Evolutionary conservation across 35 echinoderm and acorn worm species (phyloP), one percentile per base, ranked within the genome.

Genomic region (Strongylocentrotus purpuratus): DNA sequence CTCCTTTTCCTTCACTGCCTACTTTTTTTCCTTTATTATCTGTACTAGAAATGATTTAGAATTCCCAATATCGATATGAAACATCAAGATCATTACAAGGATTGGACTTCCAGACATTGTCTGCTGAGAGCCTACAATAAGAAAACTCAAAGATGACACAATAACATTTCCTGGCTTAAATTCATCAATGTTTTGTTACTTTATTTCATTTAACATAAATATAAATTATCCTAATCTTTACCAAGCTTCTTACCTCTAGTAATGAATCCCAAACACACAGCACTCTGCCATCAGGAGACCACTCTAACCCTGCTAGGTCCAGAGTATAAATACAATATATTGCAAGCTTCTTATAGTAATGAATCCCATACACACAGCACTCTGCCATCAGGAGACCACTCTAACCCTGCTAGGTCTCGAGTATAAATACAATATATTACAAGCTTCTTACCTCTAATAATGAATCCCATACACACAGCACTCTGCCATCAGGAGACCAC

Each of bases 311-410:
- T 87, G 94, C 91, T 28, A 99, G 71, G 58, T 99, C 98, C 92
- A 95, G 65, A 45, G 98, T 99, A 35, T 99, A n/a, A n/a, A n/a
- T n/a, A n/a, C n/a, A n/a, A n/a, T n/a, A 85, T n/a, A 45, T 2
- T 1, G 47, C 48, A 50, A 50, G 13, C 2, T 61, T 28, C 55
- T 86, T 97, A 99, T 94, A 99, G 93, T 48, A 97, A 61, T 8
- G 98, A 97, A 33, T 99, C 98, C 98, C 98, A 97, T 17, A 97
- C 97, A 97, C 98, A 97, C 20, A 99, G 96, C 14, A 99, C 98
- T 86, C 97, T 95, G 48, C 98, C 97, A 94, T 99, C 98, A 17
- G 98, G 98, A 46, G 98, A 97, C 98, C 98, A 99, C 86, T 97
- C 97, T 45, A 99, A 59, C 13, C 98, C 98, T 87, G 94, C 91